A percentile compares a stretch with the other conserved stretches of the same genome.
Evolutionary conservation across 2,888 invertebrate species (phyloP).

Genomic region (Acanthosepion esculentum): DNA sequence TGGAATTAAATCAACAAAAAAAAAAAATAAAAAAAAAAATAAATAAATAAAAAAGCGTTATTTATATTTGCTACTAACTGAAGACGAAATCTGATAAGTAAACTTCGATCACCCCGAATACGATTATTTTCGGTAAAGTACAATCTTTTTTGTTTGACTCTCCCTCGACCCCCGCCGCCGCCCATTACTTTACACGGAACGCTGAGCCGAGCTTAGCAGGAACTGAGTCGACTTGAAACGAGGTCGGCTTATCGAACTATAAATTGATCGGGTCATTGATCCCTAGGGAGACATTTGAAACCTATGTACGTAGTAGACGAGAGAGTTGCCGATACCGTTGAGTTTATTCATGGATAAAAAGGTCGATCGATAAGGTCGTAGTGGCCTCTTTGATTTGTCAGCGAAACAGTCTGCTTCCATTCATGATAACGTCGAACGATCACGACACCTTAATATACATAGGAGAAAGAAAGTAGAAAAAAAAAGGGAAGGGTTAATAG

Average conservation of each 20-base stretch:
- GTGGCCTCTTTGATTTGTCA: conserved; percentile 15
- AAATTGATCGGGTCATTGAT: conserved; percentile 23
- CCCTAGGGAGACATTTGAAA: conserved; percentile 1
- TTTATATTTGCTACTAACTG: too few species aligned
- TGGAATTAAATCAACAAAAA: too few species aligned
- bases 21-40: too few species aligned
- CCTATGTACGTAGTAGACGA: background rate
- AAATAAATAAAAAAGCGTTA: too few species aligned
- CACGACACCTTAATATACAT: background rate
- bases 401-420: conserved; percentile 33
- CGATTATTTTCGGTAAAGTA: background rate
- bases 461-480: background rate
- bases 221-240: conserved; percentile 33
- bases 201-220: background rate
- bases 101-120: too few species aligned
- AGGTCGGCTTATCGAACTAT: conserved; percentile 14
- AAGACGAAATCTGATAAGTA: too few species aligned
- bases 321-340: background rate
- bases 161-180: background rate
- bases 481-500: background rate
- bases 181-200: conserved; percentile 2
- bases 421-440: background rate
- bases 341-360: background rate
- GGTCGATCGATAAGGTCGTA: conserved; percentile 8
- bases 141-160: background rate